phyloP scores from a whole-genome alignment of 2,888 invertebrate species.

The Diadegma fenestrale region DNA sequence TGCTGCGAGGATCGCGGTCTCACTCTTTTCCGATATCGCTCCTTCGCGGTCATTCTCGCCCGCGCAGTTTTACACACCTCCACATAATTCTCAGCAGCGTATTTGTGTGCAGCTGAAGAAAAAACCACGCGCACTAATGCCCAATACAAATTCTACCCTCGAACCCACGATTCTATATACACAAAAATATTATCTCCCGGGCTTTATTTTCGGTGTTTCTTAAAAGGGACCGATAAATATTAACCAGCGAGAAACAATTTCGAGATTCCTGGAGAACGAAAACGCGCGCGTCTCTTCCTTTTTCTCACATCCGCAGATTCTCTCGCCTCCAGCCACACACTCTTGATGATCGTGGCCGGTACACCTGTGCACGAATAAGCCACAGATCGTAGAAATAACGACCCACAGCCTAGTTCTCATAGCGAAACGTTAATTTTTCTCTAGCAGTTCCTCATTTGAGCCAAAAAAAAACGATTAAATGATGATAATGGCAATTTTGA shows the following conservation, averaged over 20 bases:
- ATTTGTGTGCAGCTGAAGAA: conserved; percentile 38
- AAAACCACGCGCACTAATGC: conserved; percentile 61
- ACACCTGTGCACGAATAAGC: conserved; percentile 56
- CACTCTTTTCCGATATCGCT: conserved; percentile 62
- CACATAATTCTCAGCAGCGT: not conserved
- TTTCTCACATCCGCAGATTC: conserved; percentile 38
- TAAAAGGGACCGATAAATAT: conserved; percentile 40
- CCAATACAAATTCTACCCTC: conserved; percentile 70
- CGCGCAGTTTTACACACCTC: conserved; percentile 17
- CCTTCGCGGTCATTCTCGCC: conserved; percentile 13
- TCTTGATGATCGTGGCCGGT: conserved; percentile 6
- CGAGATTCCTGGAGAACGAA: conserved; percentile 54
- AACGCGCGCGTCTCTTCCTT: conserved; percentile 46
- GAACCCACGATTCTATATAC: conserved; percentile 52
- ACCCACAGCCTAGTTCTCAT: conserved; percentile 27
- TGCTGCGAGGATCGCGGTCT: conserved; percentile 67
- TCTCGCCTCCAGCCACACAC: conserved; percentile 38
- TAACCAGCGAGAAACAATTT: conserved; percentile 50
- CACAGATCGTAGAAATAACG: conserved; percentile 50
- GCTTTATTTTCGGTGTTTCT: not conserved
- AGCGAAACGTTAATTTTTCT: conserved; percentile 1
- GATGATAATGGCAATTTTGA: conserved; percentile 8
- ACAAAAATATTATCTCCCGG: conserved; percentile 19
- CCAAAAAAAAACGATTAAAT: conserved; percentile 6
- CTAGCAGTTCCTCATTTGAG: not conserved